Percentiles rank a stretch among this genome's conserved stretches.
These are phyloP conservation scores for Sesamia nonagrioides DNA, from an alignment of 1,140 invertebrate species.

Conservation along the genomic window DNA sequence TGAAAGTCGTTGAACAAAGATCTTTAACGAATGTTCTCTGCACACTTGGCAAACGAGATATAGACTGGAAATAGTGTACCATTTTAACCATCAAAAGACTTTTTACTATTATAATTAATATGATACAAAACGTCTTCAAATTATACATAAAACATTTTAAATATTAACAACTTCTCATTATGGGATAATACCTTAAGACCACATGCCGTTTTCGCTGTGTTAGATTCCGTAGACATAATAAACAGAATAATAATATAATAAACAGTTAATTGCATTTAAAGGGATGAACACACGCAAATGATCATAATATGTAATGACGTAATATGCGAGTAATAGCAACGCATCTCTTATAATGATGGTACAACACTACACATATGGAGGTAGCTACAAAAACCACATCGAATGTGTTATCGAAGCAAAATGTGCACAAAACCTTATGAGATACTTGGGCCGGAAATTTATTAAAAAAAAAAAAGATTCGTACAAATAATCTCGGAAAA, in stretches of 20 bases:
- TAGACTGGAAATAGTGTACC: no score
- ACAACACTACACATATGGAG: background rate
- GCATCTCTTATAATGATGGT: conserved; percentile 5
- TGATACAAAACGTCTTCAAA: no score
- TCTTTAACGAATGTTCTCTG: no score
- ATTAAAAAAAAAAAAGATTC: background rate
- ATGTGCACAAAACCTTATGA: conserved; percentile 7
- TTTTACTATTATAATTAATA: no score
- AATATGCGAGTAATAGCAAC: conserved; percentile 34
- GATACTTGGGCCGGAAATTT: background rate
- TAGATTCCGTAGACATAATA: background rate
- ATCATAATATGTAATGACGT: conserved; percentile 31
- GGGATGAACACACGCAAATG: conserved; percentile 27
- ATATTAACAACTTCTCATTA: background rate
- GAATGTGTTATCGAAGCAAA: conserved; percentile 19
- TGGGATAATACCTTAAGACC: background rate
- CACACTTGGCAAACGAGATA: no score
- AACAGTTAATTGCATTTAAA: conserved; percentile 36
- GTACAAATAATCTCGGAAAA: background rate
- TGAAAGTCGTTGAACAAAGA: no score
- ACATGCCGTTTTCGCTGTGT: background rate
- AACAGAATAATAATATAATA: conserved; percentile 40
- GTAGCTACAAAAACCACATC: background rate
- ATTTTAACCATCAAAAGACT: no score
- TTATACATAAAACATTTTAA: no score